Evolutionary conservation across 2,888 invertebrate genomes (phyloP).

Genomic region (Dryococelus australis): DNA sequence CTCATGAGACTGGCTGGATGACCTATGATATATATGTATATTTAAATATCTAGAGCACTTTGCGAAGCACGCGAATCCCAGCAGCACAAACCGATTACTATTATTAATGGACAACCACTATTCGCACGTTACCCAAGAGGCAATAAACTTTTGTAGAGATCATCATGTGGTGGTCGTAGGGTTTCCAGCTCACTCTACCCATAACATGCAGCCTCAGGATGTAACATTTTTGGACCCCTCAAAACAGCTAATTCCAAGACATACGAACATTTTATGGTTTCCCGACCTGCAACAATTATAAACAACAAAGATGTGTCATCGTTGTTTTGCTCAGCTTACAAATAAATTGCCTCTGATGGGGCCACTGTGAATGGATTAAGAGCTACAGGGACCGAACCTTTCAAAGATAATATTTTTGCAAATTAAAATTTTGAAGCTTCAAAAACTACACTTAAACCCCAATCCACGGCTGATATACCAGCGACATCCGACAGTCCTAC

Average conservation of each 20-base stretch:
- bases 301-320: background rate
- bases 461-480: background rate
- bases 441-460: background rate
- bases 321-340: background rate
- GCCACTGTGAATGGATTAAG: background rate
- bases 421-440: background rate
- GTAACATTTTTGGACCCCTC: background rate
- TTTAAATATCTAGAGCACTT: background rate
- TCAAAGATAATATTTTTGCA: background rate
- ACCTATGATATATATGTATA: background rate
- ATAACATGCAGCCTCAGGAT: background rate
- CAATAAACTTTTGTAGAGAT: background rate
- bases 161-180: background rate
- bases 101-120: background rate
- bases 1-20: constrained; percentile 2
- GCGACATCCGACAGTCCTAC: background rate
- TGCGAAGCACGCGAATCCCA: background rate
- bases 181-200: background rate
- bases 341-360: background rate
- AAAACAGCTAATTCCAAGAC: background rate
- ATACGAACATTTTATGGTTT: background rate
- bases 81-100: background rate
- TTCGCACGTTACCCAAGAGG: background rate
- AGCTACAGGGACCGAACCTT: background rate
- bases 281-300: background rate